Evolutionary conservation across 2,888 invertebrate genomes (phyloP).

Genomic region (Dolichomitus sp.): DNA sequence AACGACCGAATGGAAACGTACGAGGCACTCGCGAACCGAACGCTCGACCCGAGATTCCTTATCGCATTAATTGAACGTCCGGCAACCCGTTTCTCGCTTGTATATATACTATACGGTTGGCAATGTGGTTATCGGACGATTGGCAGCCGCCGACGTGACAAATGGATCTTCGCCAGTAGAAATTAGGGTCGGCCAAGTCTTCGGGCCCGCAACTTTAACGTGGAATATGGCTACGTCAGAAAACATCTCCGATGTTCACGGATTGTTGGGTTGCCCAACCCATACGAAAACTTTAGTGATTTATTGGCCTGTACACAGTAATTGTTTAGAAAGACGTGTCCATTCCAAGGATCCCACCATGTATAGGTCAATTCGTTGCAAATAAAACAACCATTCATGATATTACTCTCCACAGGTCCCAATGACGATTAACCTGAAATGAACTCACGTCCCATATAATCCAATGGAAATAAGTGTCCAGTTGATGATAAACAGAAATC

Average conservation of each 20-base stretch:
- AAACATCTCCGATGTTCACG: constrained; percentile 1
- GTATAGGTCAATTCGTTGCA: neutral
- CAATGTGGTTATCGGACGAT: constrained; percentile 56
- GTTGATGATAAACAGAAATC: too few species aligned
- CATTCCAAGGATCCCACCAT: neutral
- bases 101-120: constrained; percentile 33
- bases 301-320: neutral
- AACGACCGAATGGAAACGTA: constrained; percentile 59
- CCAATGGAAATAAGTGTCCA: neutral
- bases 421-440: neutral
- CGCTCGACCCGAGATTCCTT: constrained; percentile 68
- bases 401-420: neutral
- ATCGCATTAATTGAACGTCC: constrained; percentile 70
- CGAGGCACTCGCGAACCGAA: constrained; percentile 62
- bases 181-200: constrained; percentile 62
- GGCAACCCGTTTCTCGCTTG: constrained; percentile 66
- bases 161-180: constrained; percentile 66
- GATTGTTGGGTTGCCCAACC: constrained; percentile 10
- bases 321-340: neutral
- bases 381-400: neutral
- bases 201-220: constrained; percentile 4
- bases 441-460: neutral
- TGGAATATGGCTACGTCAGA: constrained; percentile 19
- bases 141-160: constrained; percentile 70
- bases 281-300: neutral